A percentile compares a stretch with the other conserved stretches of the same genome.
Evolutionary conservation across 2,113 vertebrate species (phyloP).

Genomic region (Andinoacara biseriatus): DNA sequence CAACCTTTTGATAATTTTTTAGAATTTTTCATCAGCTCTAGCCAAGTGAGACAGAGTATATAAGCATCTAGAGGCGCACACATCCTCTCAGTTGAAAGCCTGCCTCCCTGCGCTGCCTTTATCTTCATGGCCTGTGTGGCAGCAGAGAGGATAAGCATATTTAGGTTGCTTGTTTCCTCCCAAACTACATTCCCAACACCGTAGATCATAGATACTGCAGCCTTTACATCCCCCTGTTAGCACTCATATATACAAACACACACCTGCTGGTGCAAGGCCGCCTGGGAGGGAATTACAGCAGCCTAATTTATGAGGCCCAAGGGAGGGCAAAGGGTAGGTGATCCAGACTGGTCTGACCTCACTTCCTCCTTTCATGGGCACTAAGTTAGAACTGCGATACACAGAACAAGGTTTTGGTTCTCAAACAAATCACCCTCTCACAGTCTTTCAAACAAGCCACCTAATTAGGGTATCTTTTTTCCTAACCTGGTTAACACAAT

Average conservation of each 20-base stretch:
- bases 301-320: conserved; percentile 81
- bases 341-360: conserved; percentile 77
- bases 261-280: conserved; percentile 81
- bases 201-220: conserved; percentile 79
- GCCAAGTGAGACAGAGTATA: conserved; percentile 35
- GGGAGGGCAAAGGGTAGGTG: conserved; percentile 75
- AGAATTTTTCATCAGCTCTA: conserved; percentile 35
- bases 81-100: conserved; percentile 43
- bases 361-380: conserved; percentile 74
- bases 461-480: conserved; percentile 30
- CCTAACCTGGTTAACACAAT: conserved; percentile 30
- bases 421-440: conserved; percentile 20
- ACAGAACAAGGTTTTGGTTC: conserved; percentile 31
- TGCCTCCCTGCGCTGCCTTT: conserved; percentile 50
- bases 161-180: conserved; percentile 81
- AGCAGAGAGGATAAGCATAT: conserved; percentile 77
- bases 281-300: conserved; percentile 79
- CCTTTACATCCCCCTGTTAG: conserved; percentile 72
- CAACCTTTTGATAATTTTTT: conserved; percentile 64
- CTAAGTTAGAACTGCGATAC: conserved; percentile 43
- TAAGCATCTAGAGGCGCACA: conserved; percentile 16
- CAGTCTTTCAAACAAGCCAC: conserved; percentile 33
- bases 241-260: conserved; percentile 81
- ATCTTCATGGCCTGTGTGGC: conserved; percentile 61
- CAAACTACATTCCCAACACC: conserved; percentile 75